A percentile compares a stretch with the other conserved stretches of the same genome.
Conservation (phyloP, 2,113 vertebrate species). For the Anolis sagrei region DNA sequence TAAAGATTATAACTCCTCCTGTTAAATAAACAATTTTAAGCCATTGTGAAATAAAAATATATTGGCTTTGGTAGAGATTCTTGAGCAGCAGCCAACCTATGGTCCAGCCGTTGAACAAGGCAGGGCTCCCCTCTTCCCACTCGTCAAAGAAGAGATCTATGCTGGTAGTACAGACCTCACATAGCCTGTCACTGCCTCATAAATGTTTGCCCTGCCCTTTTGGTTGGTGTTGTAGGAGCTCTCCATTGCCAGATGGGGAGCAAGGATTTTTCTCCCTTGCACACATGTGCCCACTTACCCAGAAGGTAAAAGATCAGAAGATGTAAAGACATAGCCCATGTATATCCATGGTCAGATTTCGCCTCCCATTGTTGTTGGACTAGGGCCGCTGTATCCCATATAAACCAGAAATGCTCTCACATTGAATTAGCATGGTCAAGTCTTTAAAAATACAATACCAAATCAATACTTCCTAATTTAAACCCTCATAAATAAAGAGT, state of each 20-base stretch:
- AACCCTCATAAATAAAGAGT: slow-evolving; percentile 20
- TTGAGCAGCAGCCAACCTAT: no score
- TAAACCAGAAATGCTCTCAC: slow-evolving; percentile 39
- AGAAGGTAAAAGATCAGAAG: neutral
- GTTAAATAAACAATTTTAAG: slow-evolving; percentile 43
- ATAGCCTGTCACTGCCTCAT: neutral
- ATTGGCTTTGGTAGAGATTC: neutral
- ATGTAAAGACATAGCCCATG: neutral
- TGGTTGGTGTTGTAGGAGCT: neutral
- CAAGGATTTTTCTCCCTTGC: neutral
- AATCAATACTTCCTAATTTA: neutral
- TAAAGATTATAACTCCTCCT: slow-evolving; percentile 22
- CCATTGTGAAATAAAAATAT: slow-evolving; percentile 51
- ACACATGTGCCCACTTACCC: no score
- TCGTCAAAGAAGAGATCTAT: neutral
- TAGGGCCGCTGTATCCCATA: neutral
- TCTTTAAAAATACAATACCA: slow-evolving; percentile 6
- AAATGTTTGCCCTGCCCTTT: neutral
- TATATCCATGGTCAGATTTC: neutral
- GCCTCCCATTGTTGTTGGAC: neutral
- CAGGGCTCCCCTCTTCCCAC: neutral
- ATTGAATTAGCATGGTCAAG: slow-evolving; percentile 42
- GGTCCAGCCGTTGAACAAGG: no score
- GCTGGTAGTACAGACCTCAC: neutral
- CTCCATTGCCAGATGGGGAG: neutral